Evolutionary conservation across 35 echinoderm and acorn worm genomes (phyloP), one percentile per base, ranked within the genome.

Genomic region (Chiridota heheva): DNA sequence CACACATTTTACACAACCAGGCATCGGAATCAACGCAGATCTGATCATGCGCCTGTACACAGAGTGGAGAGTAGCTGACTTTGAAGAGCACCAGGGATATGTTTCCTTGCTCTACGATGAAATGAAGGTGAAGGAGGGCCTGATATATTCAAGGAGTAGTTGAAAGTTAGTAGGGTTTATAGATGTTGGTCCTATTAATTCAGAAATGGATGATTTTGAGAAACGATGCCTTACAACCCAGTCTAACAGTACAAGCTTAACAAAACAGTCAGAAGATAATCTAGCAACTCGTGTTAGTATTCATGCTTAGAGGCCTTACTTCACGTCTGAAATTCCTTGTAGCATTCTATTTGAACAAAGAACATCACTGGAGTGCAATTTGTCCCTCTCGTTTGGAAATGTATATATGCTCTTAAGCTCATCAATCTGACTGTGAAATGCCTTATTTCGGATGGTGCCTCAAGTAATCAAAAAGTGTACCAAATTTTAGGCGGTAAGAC

Each of bases 121-220:
- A 25, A 83, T 83, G 80, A 83, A 83, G 39, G 40, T 83, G 2
- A 83, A 83, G 31, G 3, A 24, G 49, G 80, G 80, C 4, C 42
- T 70, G 0, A 16, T 67, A n/a, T 70, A 44, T 22, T 83, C 63
- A 4, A 70, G 26, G 27, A 66, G 8, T 0, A n/a, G 7, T 20
- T 63, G 81, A 2, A 55, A 83, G 20, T 32, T 70, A 25, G 33
- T 71, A 1, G 81, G 81, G 18, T 83, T 55, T 58, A 13, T 49
- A 0, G 63, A 83, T 15, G 28, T 83, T 38, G 81, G 64, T 0
- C 22, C 1, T 70, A 0, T 83, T 0, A 32, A 48, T 36, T 13
- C 55, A 30, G 79, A 68, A 34, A 82, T 82, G 0, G 72, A 44
- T 0, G 42, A 53, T 25, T 76, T 76, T 51, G 73, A 68, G 37